A percentile compares a stretch with the other conserved stretches of the same genome.
Evolutionary conservation across 2,797 vertebrate species (phyloP).

Genomic region (Myotis myotis): DNA sequence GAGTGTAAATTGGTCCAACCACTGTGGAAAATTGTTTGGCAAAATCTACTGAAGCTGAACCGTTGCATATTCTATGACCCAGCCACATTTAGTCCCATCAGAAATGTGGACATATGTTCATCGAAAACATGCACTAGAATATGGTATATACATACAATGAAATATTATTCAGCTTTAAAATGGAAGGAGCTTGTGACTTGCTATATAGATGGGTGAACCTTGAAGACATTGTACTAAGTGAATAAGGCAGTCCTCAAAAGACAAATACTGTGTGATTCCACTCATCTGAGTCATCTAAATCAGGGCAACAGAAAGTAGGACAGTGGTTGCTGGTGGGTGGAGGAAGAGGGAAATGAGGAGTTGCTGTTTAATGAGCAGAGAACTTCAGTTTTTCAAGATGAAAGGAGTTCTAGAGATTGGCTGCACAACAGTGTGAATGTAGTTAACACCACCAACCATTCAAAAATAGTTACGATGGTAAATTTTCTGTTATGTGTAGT

Average conservation of each 20-base stretch:
- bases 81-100: neutral
- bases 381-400: conserved; percentile 7
- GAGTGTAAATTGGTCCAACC: neutral
- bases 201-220: neutral
- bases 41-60: neutral
- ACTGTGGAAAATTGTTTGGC: neutral
- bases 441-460: neutral
- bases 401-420: neutral
- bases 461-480: neutral
- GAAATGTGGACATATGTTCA: neutral
- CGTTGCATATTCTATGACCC: neutral
- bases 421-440: neutral
- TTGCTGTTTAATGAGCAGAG: neutral
- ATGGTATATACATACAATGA: neutral
- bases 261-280: neutral
- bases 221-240: neutral
- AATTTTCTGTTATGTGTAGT: neutral
- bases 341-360: neutral
- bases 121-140: neutral
- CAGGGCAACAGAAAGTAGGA: neutral
- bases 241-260: neutral
- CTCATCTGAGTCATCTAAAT: neutral
- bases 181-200: neutral
- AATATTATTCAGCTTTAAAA: neutral
- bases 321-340: neutral